Percentiles rank a stretch among this genome's conserved stretches.
phyloP scores from a whole-genome alignment of 2,888 invertebrate species.

The Ormia ochracea region DNA sequence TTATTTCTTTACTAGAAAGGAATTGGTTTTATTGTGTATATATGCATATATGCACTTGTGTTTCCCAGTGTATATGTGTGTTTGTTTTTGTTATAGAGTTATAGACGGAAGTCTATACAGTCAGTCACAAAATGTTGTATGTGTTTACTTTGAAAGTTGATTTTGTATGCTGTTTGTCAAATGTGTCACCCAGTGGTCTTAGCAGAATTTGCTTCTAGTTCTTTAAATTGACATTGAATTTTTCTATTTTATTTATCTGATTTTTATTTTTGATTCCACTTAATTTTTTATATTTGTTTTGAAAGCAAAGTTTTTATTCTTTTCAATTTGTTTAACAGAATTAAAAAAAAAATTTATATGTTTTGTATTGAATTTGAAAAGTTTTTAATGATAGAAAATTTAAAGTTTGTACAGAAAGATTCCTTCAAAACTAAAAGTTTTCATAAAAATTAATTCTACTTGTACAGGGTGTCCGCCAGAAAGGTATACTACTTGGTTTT shows the following conservation, averaged over 20 bases:
- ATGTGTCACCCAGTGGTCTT: slow-evolving; percentile 43
- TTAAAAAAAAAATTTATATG: no score
- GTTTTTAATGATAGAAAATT: no score
- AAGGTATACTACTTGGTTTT: no score
- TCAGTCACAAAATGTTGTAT: slow-evolving; percentile 30
- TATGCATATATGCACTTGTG: background rate
- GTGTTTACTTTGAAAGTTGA: slow-evolving; percentile 30
- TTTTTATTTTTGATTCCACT: background rate
- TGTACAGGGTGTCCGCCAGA: no score
- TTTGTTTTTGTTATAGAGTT: slow-evolving; percentile 11
- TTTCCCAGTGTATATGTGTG: slow-evolving; percentile 40
- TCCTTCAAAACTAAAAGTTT: no score
- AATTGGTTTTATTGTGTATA: background rate
- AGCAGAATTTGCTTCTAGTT: slow-evolving; percentile 14
- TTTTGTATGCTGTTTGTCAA: slow-evolving; percentile 51
- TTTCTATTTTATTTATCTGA: background rate
- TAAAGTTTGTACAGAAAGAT: no score
- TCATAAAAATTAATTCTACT: no score
- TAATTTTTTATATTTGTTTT: background rate
- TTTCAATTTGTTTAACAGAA: no score
- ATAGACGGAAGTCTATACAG: slow-evolving; percentile 31
- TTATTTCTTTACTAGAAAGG: background rate
- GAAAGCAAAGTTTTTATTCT: background rate
- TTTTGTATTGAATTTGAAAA: no score
- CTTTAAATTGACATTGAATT: slow-evolving; percentile 48